Evolutionary conservation across 2,797 vertebrate genomes (phyloP), one percentile per base, ranked within the genome.

Genomic region (Distichodus sexfasciatus): DNA sequence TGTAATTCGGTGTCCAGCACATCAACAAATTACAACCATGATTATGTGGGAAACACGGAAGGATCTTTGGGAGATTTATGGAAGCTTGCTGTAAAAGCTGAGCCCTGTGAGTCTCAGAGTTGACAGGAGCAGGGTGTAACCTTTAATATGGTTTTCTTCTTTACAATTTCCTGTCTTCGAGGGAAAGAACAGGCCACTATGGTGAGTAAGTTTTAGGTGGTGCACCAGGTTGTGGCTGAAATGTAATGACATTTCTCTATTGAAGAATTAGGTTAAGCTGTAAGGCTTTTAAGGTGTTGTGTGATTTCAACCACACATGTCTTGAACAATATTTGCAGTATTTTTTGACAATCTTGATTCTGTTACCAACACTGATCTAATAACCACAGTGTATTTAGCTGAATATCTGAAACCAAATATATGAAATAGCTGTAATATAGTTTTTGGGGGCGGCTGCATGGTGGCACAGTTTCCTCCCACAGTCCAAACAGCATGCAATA

Each of bases 191-290:
- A 35, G 21, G 26, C 14, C 38, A 53, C 19, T 69, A 43, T 26
- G 38, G 14, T 3, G 19, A 67, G 41, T 40, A 21, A 54, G 50
- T 50, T 61, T 59, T 17, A 7, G 47, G 61, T 35, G 38, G 28
- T 6, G 17, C 6, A 53, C 58, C 67, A 60, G 54, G 15, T 24
- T 50, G 46, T 61, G 50, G 24, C 61, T 51, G 59, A 29, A 36
- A 40, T 19, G 26, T 70, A 75, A 75, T 75, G 43, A 61, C 75
- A 59, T 31, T 62, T 66, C 47, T 23, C 44, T 48, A 9, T 12
- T 50, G 23, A 57, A 23, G 58, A 78, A 75, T 29, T 15, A 53
- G 55, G 54, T 71, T 71, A 69, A 74, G 64, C 19, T 35, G 54
- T 43, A 23, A n/a, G n/a, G n/a, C n/a, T 41, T 66, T 66, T 62